A percentile compares a stretch with the other conserved stretches of the same genome.
These are phyloP conservation scores for Haliclona indistincta DNA, from an alignment of 37 sponge, comb jelly and placozoan species.

Conservation along the genomic window DNA sequence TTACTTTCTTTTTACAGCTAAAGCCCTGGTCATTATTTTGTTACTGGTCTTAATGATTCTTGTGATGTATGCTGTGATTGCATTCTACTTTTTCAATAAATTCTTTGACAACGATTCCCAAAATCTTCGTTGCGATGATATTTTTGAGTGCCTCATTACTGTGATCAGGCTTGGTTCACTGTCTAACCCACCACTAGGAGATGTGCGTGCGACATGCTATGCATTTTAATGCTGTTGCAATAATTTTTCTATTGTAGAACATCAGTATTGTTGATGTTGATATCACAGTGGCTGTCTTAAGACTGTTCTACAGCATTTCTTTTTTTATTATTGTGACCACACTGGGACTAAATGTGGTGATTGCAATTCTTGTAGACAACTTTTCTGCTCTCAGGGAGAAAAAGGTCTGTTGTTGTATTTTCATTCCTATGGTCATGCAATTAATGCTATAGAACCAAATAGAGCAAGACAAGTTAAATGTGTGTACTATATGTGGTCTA, in stretches of 20 bases:
- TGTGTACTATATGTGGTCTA: not conserved
- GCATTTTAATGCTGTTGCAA: too few relatives aligned
- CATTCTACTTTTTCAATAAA: not conserved
- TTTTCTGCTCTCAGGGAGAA: conserved; percentile 19
- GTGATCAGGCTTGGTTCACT: too few relatives aligned
- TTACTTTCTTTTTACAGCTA: not conserved
- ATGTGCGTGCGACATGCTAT: too few relatives aligned
- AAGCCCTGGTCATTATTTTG: not conserved
- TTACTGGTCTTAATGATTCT: not conserved
- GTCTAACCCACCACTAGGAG: too few relatives aligned
- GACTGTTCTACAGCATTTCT: conserved; percentile 25
- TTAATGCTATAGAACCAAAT: too few relatives aligned
- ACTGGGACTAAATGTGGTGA: not conserved
- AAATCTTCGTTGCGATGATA: too few relatives aligned
- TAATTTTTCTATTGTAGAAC: too few relatives aligned
- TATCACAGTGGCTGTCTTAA: not conserved
- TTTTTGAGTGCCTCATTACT: too few relatives aligned
- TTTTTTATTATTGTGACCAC: conserved; percentile 27
- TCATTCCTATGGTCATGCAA: too few relatives aligned
- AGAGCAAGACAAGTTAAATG: too few relatives aligned
- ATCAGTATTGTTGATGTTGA: not conserved
- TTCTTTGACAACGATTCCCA: not conserved
- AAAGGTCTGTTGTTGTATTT: conserved; percentile 17
- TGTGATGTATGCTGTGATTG: not conserved
- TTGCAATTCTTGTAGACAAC: not conserved